A percentile compares a stretch with the other conserved stretches of the same genome.
phyloP scores from a whole-genome alignment of 2,113 vertebrate genomes.

The Corythornis cristatus region DNA sequence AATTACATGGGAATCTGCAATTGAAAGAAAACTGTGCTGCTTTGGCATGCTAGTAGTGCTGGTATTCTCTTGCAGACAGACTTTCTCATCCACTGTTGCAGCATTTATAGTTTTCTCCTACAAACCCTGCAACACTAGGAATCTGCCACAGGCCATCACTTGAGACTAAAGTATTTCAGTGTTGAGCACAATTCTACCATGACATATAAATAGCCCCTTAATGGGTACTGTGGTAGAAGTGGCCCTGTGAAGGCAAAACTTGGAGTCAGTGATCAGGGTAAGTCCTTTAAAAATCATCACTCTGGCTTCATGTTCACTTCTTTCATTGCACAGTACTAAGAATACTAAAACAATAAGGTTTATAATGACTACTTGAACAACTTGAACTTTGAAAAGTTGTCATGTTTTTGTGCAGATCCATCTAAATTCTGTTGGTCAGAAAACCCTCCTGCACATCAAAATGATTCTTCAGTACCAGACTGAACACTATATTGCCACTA shows the following conservation, averaged over 20 bases:
- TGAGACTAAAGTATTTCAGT: neutral
- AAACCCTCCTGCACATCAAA: neutral
- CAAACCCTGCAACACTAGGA: neutral
- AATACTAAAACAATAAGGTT: neutral
- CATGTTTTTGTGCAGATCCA: neutral
- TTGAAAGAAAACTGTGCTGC: neutral
- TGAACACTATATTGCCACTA: fast-evolving
- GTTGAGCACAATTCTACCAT: fast-evolving
- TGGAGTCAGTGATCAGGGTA: neutral
- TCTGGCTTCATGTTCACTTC: neutral
- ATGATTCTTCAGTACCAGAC: neutral
- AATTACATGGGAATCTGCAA: neutral
- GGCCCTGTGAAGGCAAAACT: neutral
- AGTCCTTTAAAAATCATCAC: neutral
- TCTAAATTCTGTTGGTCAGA: neutral
- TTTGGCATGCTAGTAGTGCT: neutral
- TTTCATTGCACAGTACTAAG: neutral
- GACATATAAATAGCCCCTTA: neutral
- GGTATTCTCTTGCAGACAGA: neutral
- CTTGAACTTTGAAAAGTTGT: neutral
- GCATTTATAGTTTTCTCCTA: neutral
- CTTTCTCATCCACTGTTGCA: neutral
- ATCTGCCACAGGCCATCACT: neutral
- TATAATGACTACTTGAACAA: neutral
- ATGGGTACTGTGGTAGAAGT: neutral